Conservation (phyloP, 2,113 vertebrate genomes). For the Sphyrna mokarran region DNA sequence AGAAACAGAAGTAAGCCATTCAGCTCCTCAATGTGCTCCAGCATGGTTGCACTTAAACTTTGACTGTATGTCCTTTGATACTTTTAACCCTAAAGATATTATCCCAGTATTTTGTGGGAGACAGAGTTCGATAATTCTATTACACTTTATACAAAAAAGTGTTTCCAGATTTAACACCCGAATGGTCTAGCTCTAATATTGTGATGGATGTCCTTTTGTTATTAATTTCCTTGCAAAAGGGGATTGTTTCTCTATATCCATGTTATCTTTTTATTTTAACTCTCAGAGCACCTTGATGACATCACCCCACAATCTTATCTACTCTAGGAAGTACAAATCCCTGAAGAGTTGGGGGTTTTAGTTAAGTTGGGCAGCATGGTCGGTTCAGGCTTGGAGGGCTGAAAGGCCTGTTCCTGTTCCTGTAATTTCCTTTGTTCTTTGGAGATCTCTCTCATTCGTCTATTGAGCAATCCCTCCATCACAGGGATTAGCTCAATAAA, state of each 20-base stretch:
- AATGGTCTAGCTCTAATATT: not conserved
- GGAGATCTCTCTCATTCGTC: too few relatives aligned
- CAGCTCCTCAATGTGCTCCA: not conserved
- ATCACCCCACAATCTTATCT: not conserved
- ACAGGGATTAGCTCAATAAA: too few relatives aligned
- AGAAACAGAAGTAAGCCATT: not conserved
- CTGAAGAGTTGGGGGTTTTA: too few relatives aligned
- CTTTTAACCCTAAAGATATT: not conserved
- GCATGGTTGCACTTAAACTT: not conserved
- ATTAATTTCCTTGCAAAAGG: not conserved
- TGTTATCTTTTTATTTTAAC: not conserved
- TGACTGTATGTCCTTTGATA: not conserved
- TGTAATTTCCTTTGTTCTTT: too few relatives aligned
- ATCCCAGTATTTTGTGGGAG: not conserved
- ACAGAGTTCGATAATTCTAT: not conserved
- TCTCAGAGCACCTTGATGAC: not conserved
- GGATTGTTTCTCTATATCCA: too few relatives aligned
- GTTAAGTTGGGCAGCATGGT: too few relatives aligned
- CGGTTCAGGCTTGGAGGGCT: too few relatives aligned
- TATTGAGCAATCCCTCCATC: too few relatives aligned
- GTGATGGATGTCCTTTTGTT: too few relatives aligned
- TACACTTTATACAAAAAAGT: not conserved
- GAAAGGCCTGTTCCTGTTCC: too few relatives aligned
- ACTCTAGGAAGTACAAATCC: not conserved
- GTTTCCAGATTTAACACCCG: not conserved